These are phyloP conservation scores for Elysia crispata DNA, from an alignment of 2,888 invertebrate species.

Conservation along the genomic window DNA sequence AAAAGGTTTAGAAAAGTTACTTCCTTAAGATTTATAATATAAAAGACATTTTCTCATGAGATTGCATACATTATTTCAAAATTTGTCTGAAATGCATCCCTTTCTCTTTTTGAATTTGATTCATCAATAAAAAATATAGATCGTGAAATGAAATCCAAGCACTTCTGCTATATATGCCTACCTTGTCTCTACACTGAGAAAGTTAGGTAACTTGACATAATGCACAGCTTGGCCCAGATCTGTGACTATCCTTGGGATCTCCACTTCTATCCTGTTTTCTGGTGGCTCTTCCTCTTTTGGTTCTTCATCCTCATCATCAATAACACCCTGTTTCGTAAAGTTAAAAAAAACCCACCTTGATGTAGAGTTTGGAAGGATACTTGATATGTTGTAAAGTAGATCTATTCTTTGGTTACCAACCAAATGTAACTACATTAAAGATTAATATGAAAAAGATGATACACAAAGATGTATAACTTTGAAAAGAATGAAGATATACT, in stretches of 20 bases:
- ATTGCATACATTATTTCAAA: background rate
- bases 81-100: background rate
- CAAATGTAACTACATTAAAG: no score
- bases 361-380: no score
- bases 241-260: conserved; percentile 95
- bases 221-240: conserved; percentile 89
- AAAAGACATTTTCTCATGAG: no score
- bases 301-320: conserved; percentile 83
- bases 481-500: no score
- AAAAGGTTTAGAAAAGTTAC: no score
- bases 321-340: conserved; percentile 10
- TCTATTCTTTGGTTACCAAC: no score
- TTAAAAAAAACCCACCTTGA: no score
- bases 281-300: conserved; percentile 86
- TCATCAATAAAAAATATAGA: background rate
- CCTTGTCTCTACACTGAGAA: conserved; percentile 95
- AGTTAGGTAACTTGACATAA: conserved; percentile 98
- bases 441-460: no score
- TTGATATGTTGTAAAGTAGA: no score
- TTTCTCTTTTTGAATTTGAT: background rate
- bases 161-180: conserved; percentile 51
- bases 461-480: no score
- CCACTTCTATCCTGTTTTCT: conserved; percentile 96
- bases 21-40: background rate
- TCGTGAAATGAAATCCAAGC: background rate